Evolutionary conservation across 2,888 invertebrate species (phyloP), one percentile per base, ranked within the genome.

Genomic region (Pandemis cinnamomeana): DNA sequence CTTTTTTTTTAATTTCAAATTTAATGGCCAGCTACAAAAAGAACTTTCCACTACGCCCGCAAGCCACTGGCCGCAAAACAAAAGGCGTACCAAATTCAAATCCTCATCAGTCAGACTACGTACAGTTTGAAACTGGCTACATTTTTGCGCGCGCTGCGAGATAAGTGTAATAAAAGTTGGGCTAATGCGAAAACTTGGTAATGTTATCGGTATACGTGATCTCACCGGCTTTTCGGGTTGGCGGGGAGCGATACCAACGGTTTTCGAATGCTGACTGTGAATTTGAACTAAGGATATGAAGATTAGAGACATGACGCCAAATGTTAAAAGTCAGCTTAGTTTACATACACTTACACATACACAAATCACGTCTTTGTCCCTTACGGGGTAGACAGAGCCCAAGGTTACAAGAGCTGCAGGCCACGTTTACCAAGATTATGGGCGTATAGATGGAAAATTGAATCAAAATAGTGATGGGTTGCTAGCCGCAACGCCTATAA

Each of bases 201-300:
- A 93, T 93, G 92, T 92, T 93, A 93, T 93, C 93, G 91, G 90
- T 83, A 90, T 91, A 93, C 93, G 93, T 93, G 93, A 93, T 93
- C 93, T 90, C 88, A 78, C 84, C 84, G 91, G 89, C 90, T 91
- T 91, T 90, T 91, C 89, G 86, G 86, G 84, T 82, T 80, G 81
- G 84, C 83, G 86, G 82, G 78, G 77, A 78, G 75, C 81, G 78
- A 78, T 85, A 91, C 92, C 86, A 89, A 83, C 83, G 89, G 85
- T 90, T 89, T 84, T 86, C 87, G 89, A 90, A 83, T 42, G n/a
- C 41, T 42, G 41, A 41, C 41, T 48, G 15, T 44, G 42, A 67
- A 44, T 68, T 68, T 60, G 58, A 44, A 72, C 11, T 46, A 36
- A 36, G 46, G 11, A 46, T 36, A 36, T 36, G 27, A 4, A 36